Percentiles rank a stretch among this genome's conserved stretches.
These are phyloP conservation scores for Pygmarrhopalites habei DNA, from an alignment of 1,140 invertebrate species.

Conservation along the genomic window DNA sequence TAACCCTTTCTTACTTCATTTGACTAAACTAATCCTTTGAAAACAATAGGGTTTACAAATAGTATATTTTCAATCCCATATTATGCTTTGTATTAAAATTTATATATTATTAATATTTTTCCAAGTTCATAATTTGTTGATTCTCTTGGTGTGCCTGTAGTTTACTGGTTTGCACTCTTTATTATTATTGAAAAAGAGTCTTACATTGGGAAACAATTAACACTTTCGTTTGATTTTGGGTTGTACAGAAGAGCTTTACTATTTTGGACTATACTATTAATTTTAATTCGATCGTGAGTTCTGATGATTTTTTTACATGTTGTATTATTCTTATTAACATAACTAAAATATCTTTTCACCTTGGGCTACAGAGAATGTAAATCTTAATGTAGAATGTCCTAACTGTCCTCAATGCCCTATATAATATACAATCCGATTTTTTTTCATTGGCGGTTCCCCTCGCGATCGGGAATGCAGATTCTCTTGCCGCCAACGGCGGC, in stretches of 20 bases:
- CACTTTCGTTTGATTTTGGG: too few species aligned
- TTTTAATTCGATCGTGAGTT: constrained; percentile 7
- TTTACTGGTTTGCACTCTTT: background rate
- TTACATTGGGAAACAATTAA: background rate
- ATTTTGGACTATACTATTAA: constrained; percentile 13
- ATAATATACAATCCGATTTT: too few species aligned
- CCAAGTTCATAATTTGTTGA: background rate
- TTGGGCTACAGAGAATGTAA: too few species aligned
- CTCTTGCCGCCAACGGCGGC: too few species aligned
- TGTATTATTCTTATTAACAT: background rate
- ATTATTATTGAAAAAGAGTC: background rate
- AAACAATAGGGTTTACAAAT: too few species aligned
- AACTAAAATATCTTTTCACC: too few species aligned
- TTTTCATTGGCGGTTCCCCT: too few species aligned
- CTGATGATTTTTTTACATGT: background rate
- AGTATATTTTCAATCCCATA: constrained; percentile 27
- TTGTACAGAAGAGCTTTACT: constrained; percentile 10
- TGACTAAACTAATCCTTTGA: constrained; percentile 5
- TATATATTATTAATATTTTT: too few species aligned
- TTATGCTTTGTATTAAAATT: constrained; percentile 40
- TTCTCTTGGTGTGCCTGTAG: background rate
- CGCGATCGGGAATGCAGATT: too few species aligned
- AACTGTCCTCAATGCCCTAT: too few species aligned
- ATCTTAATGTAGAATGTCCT: too few species aligned
- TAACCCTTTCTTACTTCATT: background rate